A percentile compares a stretch with the other conserved stretches of the same genome.
Evolutionary conservation across 2,888 invertebrate species (phyloP).

Genomic region (Eledone cirrhosa): DNA sequence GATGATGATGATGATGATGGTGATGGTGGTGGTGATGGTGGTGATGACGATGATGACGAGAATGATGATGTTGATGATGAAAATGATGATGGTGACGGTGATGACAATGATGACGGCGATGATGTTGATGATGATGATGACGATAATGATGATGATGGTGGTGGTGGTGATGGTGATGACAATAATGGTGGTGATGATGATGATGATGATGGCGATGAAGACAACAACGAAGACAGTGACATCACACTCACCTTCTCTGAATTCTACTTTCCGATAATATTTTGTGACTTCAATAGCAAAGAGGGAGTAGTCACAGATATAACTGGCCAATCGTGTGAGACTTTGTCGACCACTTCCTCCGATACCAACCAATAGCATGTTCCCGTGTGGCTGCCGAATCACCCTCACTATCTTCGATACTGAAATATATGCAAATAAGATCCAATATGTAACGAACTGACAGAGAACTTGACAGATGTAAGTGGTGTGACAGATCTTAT

Average conservation of each 20-base stretch:
- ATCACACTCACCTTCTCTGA: constrained; percentile 68
- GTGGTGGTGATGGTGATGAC: not conserved
- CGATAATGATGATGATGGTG: not conserved
- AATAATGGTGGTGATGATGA: not conserved
- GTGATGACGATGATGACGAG: not conserved
- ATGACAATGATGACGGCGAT: not conserved
- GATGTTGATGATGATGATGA: constrained; percentile 3
- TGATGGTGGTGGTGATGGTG: not conserved
- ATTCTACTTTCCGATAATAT: constrained; percentile 78
- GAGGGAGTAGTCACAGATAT: constrained; percentile 80
- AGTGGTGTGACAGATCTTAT: too few species aligned
- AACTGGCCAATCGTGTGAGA: constrained; percentile 79
- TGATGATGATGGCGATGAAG: not conserved
- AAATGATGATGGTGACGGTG: not conserved
- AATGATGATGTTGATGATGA: not conserved
- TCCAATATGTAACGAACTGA: not conserved
- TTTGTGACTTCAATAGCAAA: constrained; percentile 84
- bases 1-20: not conserved
- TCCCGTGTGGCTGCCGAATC: constrained; percentile 82
- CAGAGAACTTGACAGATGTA: not conserved
- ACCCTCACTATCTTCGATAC: constrained; percentile 83
- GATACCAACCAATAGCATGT: constrained; percentile 85
- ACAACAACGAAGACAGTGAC: not conserved
- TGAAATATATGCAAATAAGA: constrained; percentile 32
- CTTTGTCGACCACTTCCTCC: constrained; percentile 88